A percentile compares a stretch with the other conserved stretches of the same genome.
These are phyloP conservation scores for Tillus elongatus DNA, from an alignment of 2,888 invertebrate genomes.

Conservation along the genomic window DNA sequence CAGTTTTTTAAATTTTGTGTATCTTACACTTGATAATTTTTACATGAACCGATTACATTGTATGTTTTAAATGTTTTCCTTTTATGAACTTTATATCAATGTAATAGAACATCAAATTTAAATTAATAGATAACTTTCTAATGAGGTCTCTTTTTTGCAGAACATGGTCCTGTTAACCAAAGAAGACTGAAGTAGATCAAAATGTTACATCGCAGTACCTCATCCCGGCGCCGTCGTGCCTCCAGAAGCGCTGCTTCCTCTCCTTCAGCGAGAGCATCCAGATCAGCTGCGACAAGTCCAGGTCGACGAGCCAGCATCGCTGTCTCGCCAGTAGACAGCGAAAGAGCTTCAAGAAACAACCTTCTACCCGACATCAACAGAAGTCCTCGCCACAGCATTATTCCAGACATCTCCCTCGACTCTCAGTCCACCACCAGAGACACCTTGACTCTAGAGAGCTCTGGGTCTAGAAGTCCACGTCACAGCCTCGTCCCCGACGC, in stretches of 20 bases:
- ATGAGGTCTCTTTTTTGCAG: no score
- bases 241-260: conserved; percentile 59
- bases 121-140: no score
- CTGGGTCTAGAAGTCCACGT: conserved; percentile 51
- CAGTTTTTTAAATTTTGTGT: no score
- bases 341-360: conserved; percentile 27
- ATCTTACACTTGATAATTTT: no score
- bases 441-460: conserved; percentile 45
- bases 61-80: no score
- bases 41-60: no score
- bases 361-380: conserved; percentile 40
- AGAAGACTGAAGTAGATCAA: no score
- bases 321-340: conserved; percentile 38
- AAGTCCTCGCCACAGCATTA: conserved; percentile 42
- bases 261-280: conserved; percentile 50
- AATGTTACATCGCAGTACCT: conserved; percentile 57
- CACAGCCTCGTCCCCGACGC: conserved; percentile 49
- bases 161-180: no score
- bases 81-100: no score
- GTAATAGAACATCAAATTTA: no score
- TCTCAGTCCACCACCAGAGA: conserved; percentile 42
- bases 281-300: conserved; percentile 40
- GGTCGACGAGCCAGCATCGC: conserved; percentile 39
- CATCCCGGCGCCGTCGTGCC: conserved; percentile 57
- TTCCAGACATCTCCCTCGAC: conserved; percentile 39